Conservation (phyloP, 1,140 invertebrate species). For the Monomorium pharaonis region DNA sequence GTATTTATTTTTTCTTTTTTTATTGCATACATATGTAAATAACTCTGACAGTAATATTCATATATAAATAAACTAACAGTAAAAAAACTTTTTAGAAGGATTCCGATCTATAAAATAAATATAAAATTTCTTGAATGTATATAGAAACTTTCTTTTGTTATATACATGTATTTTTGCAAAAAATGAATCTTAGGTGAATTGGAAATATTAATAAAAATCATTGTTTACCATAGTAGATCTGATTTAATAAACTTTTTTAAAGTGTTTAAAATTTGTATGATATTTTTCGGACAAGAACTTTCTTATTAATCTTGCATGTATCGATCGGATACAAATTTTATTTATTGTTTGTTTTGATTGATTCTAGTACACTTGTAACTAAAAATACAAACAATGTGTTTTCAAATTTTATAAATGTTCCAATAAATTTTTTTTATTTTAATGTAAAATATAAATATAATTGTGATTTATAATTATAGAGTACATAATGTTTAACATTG, state of each 20-base stretch:
- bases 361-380: too few species aligned
- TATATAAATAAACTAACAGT: not conserved
- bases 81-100: not conserved
- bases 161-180: not conserved
- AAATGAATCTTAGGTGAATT: not conserved
- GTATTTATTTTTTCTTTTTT: conserved; percentile 11
- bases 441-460: too few species aligned
- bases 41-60: not conserved
- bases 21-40: not conserved
- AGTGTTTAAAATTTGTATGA: not conserved
- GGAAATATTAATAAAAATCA: not conserved
- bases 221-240: not conserved
- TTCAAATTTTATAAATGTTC: too few species aligned
- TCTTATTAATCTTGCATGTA: not conserved
- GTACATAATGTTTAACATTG: too few species aligned
- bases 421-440: too few species aligned
- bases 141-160: not conserved
- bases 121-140: not conserved
- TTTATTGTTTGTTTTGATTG: too few species aligned
- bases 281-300: not conserved
- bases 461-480: too few species aligned
- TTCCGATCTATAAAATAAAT: not conserved
- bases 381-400: too few species aligned
- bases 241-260: conserved; percentile 20
- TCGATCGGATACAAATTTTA: not conserved